phyloP scores from a whole-genome alignment of 2,888 invertebrate species.

The Octodonta nipae region DNA sequence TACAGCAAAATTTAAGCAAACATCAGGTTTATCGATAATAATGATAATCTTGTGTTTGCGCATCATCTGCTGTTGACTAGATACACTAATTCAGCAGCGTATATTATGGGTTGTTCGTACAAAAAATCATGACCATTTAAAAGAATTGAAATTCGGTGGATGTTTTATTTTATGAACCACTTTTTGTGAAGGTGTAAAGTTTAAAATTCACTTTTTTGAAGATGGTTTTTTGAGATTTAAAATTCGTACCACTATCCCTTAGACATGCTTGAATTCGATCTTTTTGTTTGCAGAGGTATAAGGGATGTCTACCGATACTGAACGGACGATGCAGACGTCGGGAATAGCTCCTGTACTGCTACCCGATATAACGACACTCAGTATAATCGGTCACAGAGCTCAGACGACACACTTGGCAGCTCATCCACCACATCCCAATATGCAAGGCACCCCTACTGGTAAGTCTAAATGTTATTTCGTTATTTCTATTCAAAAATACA shows the following conservation, averaged over 20 bases:
- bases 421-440: conserved; percentile 26
- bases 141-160: too few species aligned
- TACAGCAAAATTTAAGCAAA: too few species aligned
- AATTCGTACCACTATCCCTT: neutral
- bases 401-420: conserved; percentile 19
- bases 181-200: too few species aligned
- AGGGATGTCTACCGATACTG: conserved; percentile 45
- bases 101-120: too few species aligned
- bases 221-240: neutral
- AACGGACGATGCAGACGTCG: conserved; percentile 37
- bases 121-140: too few species aligned
- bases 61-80: too few species aligned
- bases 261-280: neutral
- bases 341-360: conserved; percentile 34
- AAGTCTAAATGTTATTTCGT: conserved; percentile 10
- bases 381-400: conserved; percentile 29
- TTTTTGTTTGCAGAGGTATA: conserved; percentile 8
- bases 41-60: too few species aligned
- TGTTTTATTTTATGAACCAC: too few species aligned
- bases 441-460: conserved; percentile 24
- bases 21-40: too few species aligned
- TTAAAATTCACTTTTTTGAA: neutral
- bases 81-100: too few species aligned
- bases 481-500: too few species aligned
- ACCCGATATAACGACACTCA: conserved; percentile 33